phyloP scores from a whole-genome alignment of 2,113 vertebrate species.

The Centropristis striata region DNA sequence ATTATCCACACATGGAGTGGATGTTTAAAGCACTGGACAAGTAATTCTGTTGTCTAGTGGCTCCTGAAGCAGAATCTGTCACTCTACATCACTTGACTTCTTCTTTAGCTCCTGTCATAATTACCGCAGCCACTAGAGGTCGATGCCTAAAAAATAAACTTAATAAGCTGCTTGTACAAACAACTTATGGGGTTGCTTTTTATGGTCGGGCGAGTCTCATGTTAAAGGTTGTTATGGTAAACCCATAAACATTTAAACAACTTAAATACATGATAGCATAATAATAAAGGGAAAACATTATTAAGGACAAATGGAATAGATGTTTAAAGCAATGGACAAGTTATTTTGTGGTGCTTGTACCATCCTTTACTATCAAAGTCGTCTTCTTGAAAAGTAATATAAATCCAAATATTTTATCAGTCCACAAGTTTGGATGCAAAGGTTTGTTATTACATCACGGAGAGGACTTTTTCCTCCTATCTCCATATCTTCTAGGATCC shows the following conservation, averaged over 20 bases:
- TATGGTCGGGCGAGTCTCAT: too few relatives aligned
- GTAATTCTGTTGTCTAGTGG: background rate
- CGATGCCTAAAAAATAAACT: too few relatives aligned
- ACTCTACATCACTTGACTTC: too few relatives aligned
- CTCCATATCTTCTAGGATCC: constrained; percentile 27
- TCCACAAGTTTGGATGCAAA: constrained; percentile 8
- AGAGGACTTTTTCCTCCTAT: background rate
- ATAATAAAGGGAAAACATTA: constrained; percentile 11
- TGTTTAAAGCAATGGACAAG: background rate
- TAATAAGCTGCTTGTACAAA: too few relatives aligned
- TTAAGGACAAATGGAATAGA: background rate
- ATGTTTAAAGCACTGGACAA: constrained; percentile 5
- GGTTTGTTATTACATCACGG: constrained; percentile 7
- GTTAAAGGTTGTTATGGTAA: too few relatives aligned
- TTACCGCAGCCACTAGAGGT: too few relatives aligned
- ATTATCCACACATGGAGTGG: background rate
- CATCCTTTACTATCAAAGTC: background rate
- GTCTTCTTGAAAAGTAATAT: background rate
- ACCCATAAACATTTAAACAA: too few relatives aligned
- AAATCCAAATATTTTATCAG: background rate
- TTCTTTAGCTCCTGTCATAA: too few relatives aligned
- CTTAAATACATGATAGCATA: too few relatives aligned
- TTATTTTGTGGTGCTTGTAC: background rate
- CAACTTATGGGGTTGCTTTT: too few relatives aligned
- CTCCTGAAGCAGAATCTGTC: too few relatives aligned